Conservation (phyloP, 1,140 invertebrate species). For the Drosophila pruinosa region DNA sequence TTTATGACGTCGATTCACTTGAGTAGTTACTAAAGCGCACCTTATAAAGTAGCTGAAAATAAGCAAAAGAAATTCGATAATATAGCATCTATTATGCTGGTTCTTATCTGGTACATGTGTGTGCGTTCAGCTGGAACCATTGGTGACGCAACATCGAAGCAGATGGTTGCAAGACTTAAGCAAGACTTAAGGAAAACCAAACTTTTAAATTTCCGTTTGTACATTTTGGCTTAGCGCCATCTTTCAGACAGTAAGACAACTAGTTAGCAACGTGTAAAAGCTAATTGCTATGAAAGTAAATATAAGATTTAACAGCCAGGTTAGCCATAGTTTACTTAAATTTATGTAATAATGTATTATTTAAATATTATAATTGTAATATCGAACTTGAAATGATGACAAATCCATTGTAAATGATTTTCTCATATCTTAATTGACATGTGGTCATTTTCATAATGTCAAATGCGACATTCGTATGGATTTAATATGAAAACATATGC, state of each 20-base stretch:
- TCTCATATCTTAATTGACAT: too few species aligned
- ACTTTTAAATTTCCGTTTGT: neutral
- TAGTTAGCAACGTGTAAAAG: neutral
- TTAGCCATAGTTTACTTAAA: too few species aligned
- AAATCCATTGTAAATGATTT: too few species aligned
- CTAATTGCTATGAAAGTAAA: neutral
- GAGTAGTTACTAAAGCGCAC: conserved; percentile 40
- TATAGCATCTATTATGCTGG: conserved; percentile 9
- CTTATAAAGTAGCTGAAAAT: conserved; percentile 22
- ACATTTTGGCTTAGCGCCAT: conserved; percentile 6
- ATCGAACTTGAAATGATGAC: too few species aligned
- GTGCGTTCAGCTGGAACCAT: conserved; percentile 46
- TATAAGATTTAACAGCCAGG: neutral
- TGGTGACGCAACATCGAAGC: neutral
- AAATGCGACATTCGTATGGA: too few species aligned
- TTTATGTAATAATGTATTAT: too few species aligned
- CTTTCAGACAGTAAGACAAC: neutral
- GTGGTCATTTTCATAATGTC: too few species aligned
- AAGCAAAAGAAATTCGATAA: neutral
- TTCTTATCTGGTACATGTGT: conserved; percentile 24
- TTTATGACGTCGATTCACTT: conserved; percentile 60
- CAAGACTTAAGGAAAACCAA: neutral
- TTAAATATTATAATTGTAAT: too few species aligned
- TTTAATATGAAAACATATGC: too few species aligned
- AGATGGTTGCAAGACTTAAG: conserved; percentile 20